Conservation (phyloP, 2,797 vertebrate species). For the Tenualosa thibaudeaui region DNA sequence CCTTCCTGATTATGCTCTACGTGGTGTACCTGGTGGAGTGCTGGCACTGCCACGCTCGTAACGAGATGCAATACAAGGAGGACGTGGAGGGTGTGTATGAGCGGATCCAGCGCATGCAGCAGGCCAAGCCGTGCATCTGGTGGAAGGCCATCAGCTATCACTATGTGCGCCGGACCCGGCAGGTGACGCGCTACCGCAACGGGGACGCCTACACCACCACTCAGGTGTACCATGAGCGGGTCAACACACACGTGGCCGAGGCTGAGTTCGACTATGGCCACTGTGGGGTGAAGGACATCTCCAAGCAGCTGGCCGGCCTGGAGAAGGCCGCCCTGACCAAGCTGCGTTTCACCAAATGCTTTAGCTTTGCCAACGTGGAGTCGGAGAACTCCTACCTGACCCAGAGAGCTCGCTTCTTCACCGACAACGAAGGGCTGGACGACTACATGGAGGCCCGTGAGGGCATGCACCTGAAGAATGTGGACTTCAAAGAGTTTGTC, state of each 20-base stretch:
- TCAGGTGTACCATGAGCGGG: slow-evolving; percentile 88
- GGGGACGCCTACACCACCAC: slow-evolving; percentile 91
- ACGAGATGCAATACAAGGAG: slow-evolving; percentile 88
- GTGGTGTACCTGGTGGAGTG: slow-evolving; percentile 95
- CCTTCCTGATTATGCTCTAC: slow-evolving; percentile 93
- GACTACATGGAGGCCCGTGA: slow-evolving; percentile 81
- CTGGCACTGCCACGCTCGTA: slow-evolving; percentile 95
- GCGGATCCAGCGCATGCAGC: slow-evolving; percentile 84
- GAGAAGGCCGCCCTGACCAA: slow-evolving; percentile 77
- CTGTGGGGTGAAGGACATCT: slow-evolving; percentile 89
- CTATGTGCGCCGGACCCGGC: slow-evolving; percentile 86
- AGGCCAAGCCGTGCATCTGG: slow-evolving; percentile 90
- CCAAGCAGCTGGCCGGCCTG: slow-evolving; percentile 87
- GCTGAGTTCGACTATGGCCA: slow-evolving; percentile 87
- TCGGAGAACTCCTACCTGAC: slow-evolving; percentile 79
- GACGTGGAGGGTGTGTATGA: slow-evolving; percentile 77
- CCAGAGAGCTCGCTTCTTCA: slow-evolving; percentile 75
- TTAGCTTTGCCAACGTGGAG: slow-evolving; percentile 78
- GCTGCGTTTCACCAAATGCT: slow-evolving; percentile 79
- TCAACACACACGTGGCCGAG: slow-evolving; percentile 90
- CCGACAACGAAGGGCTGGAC: slow-evolving; percentile 77
- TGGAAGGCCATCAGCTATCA: slow-evolving; percentile 97
- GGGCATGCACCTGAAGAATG: slow-evolving; percentile 76
- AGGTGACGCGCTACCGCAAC: slow-evolving; percentile 90
- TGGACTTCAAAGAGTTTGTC: slow-evolving; percentile 75